Base-by-base conservation (phyloP, 2,113 vertebrate genomes). In the Stomatorhinus ivindoensis region DNA sequence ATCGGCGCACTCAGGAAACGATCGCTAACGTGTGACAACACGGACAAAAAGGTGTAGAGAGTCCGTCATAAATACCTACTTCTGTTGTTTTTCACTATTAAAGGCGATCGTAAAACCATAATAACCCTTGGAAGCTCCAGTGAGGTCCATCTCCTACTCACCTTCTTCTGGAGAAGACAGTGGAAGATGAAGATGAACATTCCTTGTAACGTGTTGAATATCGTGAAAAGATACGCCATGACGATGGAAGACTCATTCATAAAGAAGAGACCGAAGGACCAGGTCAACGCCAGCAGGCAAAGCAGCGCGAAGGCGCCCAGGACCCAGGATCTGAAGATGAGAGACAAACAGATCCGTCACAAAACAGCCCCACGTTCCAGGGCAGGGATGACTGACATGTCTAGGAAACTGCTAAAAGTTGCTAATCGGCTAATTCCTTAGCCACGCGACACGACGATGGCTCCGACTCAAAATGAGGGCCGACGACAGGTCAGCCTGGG, bases 101-200 rank as follows among this genome's bases (percentile, higher is more conserved):
- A 93, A 91, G 92, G 91, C 50, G 27, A 90, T 84, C 46, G 42
- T 83, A 44, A 42, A 44, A 44, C 1, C 44, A 7, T 2, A 82
- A 82, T 4, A 73, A 46, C 4, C 82, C 44, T 84, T 2, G 39
- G 21, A 10, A n/a, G 39, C 44, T 11, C 9, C 19, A 10, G 19
- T 7, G 47, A 24, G 80, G 39, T 21, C 44, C 82, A n/a, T 44
- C 24, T 84, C 82, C 21, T 46, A 95, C 95, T 95, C 96, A 98
- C 98, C 96, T 99, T 99, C 94, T 99, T 99, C 95, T 99, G 98
- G 69, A 99, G 98, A 42, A 98, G 97, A 93, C 98, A 99, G 93
- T 99, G 98, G 93, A 99, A 99, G 95, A 99, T 98, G 95, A 99
- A 99, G 96, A 99, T 99, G 95, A 99, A 99, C 97, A 98, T 96